phyloP scores from a whole-genome alignment of 2,888 invertebrate genomes.

The Thymelicus acteon region DNA sequence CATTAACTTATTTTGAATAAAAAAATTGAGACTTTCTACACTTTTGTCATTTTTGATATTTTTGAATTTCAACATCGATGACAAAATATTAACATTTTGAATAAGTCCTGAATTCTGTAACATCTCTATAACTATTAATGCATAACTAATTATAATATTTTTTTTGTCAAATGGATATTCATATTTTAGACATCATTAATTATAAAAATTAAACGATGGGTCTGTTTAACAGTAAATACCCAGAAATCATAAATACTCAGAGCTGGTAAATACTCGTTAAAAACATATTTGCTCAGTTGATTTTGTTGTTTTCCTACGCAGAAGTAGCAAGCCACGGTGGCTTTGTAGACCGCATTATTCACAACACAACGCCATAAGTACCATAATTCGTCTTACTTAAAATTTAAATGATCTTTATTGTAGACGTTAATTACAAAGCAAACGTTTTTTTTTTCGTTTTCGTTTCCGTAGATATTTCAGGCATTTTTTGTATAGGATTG shows the following conservation, averaged over 20 bases:
- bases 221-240: constrained; percentile 5
- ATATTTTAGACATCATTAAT: neutral
- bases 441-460: neutral
- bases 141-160: too few species aligned
- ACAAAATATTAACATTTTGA: too few species aligned
- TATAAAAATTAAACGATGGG: neutral
- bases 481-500: too few species aligned
- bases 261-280: neutral
- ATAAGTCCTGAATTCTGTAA: too few species aligned
- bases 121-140: too few species aligned
- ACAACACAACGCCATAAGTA: neutral
- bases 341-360: neutral
- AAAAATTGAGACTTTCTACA: too few species aligned
- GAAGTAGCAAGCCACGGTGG: neutral
- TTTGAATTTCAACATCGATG: too few species aligned
- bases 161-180: neutral
- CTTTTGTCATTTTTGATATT: too few species aligned
- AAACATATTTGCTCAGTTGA: constrained; percentile 5
- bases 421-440: neutral
- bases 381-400: neutral
- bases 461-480: too few species aligned
- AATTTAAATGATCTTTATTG: neutral
- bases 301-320: neutral
- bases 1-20: too few species aligned
- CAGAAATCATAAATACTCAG: constrained; percentile 3